Base-by-base conservation (phyloP, 2,797 vertebrate species). In the Coracias cyanogaster region DNA sequence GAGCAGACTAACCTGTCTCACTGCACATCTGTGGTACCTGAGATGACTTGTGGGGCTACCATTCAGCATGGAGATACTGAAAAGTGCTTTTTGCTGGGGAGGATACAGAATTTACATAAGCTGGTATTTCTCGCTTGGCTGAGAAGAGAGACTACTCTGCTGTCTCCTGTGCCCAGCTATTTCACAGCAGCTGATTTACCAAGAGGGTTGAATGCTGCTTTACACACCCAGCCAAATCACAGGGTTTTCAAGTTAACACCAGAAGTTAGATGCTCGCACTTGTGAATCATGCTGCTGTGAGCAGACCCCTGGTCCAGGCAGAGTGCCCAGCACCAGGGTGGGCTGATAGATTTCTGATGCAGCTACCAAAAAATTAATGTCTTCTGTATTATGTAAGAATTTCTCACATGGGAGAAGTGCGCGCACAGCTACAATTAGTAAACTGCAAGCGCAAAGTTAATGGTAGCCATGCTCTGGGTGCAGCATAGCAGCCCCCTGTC, bases 381-480 rank as follows among this genome's bases (percentile, higher is more conserved):
- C 37, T 48, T 1, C n/a, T 48, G 0, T 25, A 10, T 10, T 43
- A 12, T 6, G 15, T 46, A 41, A 29, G 35, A 21, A 33, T 16
- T 60, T 73, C 28, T 39, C 13, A 60, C 35, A 9, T 20, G 31
- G 80, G 51, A 90, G 33, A 48, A 60, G 35, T 2, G 24, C 3
- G 4, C 4, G 2, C 35, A 15, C 15, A 43, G 22, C 43, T 64
- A 22, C 61, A 66, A 15, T 2, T 12, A 20, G 39, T 4, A 6
- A 83, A 35, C 0, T 28, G 14, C 12, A 31, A 67, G 41, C 19
- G 51, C 43, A 3, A 5, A 31, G 49, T 21, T 72, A n/a, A 8
- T 1, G 3, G 46, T 22, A 5, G 6, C 0, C 4, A 0, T 18
- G 2, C 1, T 62, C 48, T 8, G 43, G 61, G 66, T 78, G 62